Conservation (phyloP, 2,113 vertebrate genomes). For the Arothron firmamentum region DNA sequence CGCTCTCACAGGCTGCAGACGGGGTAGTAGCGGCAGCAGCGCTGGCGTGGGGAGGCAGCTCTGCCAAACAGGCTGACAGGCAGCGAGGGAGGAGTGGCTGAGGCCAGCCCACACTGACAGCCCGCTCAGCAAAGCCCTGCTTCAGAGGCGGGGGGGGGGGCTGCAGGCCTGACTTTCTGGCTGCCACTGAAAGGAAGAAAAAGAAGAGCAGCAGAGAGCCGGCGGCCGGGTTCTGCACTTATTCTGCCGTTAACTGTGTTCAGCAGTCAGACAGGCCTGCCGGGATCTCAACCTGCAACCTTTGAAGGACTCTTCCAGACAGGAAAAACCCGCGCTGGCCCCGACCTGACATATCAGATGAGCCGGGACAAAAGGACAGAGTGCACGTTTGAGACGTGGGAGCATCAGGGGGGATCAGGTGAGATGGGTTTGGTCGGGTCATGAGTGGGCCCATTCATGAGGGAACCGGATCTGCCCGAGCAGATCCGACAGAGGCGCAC, state of each 20-base stretch:
- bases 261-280: background rate
- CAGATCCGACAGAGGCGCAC: slow-evolving; percentile 51
- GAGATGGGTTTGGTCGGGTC: slow-evolving; percentile 60
- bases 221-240: background rate
- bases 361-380: slow-evolving; percentile 71
- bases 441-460: slow-evolving; percentile 74
- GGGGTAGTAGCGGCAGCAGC: slow-evolving; percentile 52
- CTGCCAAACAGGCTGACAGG: slow-evolving; percentile 50
- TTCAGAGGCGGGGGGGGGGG: slow-evolving; percentile 12
- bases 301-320: slow-evolving; percentile 71
- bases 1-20: slow-evolving; percentile 55
- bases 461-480: slow-evolving; percentile 75
- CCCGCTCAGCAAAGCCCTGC: slow-evolving; percentile 42
- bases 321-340: slow-evolving; percentile 65
- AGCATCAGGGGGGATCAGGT: slow-evolving; percentile 62
- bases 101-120: slow-evolving; percentile 30
- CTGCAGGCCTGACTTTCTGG: slow-evolving; percentile 27
- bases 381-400: background rate
- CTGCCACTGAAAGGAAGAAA: slow-evolving; percentile 16
- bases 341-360: slow-evolving; percentile 70
- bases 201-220: slow-evolving; percentile 3
- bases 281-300: slow-evolving; percentile 68
- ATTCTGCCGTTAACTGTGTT: background rate
- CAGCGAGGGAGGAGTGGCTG: slow-evolving; percentile 10
- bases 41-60: slow-evolving; percentile 43